These are phyloP conservation scores for Mormyrus proboscirostris DNA, from an alignment of 2,797 vertebrate species.

Conservation along the genomic window DNA sequence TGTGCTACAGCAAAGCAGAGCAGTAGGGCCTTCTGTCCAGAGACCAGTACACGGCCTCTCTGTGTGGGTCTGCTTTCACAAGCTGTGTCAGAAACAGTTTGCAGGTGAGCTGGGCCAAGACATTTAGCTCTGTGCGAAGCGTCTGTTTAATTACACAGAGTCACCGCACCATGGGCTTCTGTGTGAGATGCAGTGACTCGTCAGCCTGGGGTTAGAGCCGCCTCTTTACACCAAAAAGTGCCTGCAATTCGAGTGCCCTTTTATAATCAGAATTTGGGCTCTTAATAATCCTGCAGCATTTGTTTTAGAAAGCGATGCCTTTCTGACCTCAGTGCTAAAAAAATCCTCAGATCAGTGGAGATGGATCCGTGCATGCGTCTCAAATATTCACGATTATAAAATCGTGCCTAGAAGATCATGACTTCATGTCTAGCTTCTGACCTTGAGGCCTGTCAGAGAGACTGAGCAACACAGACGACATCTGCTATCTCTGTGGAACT, in stretches of 20 bases:
- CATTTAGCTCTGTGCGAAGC: neutral
- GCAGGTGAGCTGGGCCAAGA: neutral
- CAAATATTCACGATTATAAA: neutral
- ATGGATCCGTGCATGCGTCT: neutral
- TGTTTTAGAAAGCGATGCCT: neutral
- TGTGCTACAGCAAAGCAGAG: neutral
- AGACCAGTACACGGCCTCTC: neutral
- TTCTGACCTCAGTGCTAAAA: neutral
- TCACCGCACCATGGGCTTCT: neutral
- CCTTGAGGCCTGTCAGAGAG: neutral
- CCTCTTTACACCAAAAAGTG: neutral
- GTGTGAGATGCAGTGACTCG: neutral
- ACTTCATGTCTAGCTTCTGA: neutral
- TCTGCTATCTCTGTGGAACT: conserved; percentile 8
- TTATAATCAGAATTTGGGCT: neutral
- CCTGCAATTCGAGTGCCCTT: neutral
- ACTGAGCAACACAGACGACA: neutral
- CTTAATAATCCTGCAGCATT: neutral
- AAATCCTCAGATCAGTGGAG: neutral
- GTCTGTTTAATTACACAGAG: neutral
- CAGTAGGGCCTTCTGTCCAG: neutral
- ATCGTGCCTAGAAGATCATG: neutral
- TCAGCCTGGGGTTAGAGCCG: neutral
- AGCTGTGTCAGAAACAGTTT: neutral
- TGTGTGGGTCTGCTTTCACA: neutral